These are phyloP conservation scores for Drosophila santomea DNA, from an alignment of 1,140 invertebrate genomes.

Conservation along the genomic window DNA sequence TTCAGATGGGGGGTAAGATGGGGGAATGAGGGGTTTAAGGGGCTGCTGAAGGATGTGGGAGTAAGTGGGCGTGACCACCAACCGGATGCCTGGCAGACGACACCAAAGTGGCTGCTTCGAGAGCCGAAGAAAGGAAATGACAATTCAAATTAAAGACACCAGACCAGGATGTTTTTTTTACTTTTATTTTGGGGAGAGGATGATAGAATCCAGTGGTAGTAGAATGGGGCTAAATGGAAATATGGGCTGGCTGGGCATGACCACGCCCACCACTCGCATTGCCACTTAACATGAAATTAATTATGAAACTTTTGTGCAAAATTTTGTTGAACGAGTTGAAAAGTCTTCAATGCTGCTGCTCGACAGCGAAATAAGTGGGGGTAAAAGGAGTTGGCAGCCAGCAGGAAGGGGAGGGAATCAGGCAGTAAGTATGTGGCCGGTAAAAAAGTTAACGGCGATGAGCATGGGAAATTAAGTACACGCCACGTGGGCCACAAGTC, in stretches of 20 bases:
- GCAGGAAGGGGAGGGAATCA: not conserved
- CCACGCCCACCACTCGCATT: slow-evolving; percentile 61
- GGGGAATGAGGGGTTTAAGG: not conserved
- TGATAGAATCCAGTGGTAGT: not conserved
- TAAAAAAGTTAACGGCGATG: slow-evolving; percentile 68
- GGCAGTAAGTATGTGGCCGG: slow-evolving; percentile 49
- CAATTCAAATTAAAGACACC: slow-evolving; percentile 80
- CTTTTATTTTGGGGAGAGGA: not conserved
- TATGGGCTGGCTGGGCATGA: slow-evolving; percentile 15
- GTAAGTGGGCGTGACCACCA: slow-evolving; percentile 25
- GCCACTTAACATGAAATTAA: slow-evolving; percentile 83
- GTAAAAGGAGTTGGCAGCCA: slow-evolving; percentile 15
- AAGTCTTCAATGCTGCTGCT: slow-evolving; percentile 65
- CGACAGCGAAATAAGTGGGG: slow-evolving; percentile 15
- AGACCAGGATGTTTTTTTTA: slow-evolving; percentile 30
- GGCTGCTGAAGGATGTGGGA: not conserved
- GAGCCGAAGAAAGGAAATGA: slow-evolving; percentile 78
- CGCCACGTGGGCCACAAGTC: slow-evolving; percentile 76
- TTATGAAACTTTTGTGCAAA: slow-evolving; percentile 83
- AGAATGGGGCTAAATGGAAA: not conserved
- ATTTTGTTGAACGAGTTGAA: slow-evolving; percentile 81
- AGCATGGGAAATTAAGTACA: slow-evolving; percentile 77
- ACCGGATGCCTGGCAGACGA: slow-evolving; percentile 61
- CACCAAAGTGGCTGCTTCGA: slow-evolving; percentile 37
- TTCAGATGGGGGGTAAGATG: not conserved